phyloP scores from a whole-genome alignment of 2,797 vertebrate species.

The Hemitrygon akajei region DNA sequence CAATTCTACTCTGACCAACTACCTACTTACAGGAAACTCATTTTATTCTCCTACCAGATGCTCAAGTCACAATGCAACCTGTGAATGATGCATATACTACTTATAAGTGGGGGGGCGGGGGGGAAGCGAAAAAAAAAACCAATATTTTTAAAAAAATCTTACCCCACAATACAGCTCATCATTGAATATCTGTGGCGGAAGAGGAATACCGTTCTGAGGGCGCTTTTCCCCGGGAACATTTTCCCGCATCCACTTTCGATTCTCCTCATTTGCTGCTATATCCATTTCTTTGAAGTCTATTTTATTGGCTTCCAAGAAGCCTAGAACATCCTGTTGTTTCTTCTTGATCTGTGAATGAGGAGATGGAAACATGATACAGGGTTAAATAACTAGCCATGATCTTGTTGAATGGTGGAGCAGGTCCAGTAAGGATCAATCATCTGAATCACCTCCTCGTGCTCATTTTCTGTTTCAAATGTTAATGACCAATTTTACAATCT shows the following conservation, averaged over 20 bases:
- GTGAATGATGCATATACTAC: not conserved
- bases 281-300: slow-evolving; percentile 87
- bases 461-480: too few species aligned
- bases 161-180: slow-evolving; percentile 92
- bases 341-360: slow-evolving; percentile 82
- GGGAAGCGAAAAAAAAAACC: not conserved
- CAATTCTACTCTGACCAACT: too few species aligned
- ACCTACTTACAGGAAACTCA: too few species aligned
- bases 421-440: too few species aligned
- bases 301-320: slow-evolving; percentile 88
- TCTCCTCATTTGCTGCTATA: slow-evolving; percentile 90
- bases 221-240: slow-evolving; percentile 91
- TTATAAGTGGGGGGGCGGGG: not conserved
- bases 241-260: slow-evolving; percentile 93
- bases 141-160: slow-evolving; percentile 39
- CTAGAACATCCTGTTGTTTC: slow-evolving; percentile 96
- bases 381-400: too few species aligned
- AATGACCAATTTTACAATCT: not conserved
- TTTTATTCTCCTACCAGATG: too few species aligned
- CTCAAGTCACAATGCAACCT: too few species aligned
- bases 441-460: too few species aligned
- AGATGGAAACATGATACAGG: too few species aligned
- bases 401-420: not conserved
- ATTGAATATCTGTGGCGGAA: slow-evolving; percentile 97
- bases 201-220: slow-evolving; percentile 86